Evolutionary conservation across 1,140 invertebrate species (phyloP).

Genomic region (Drosophila pectinifera): DNA sequence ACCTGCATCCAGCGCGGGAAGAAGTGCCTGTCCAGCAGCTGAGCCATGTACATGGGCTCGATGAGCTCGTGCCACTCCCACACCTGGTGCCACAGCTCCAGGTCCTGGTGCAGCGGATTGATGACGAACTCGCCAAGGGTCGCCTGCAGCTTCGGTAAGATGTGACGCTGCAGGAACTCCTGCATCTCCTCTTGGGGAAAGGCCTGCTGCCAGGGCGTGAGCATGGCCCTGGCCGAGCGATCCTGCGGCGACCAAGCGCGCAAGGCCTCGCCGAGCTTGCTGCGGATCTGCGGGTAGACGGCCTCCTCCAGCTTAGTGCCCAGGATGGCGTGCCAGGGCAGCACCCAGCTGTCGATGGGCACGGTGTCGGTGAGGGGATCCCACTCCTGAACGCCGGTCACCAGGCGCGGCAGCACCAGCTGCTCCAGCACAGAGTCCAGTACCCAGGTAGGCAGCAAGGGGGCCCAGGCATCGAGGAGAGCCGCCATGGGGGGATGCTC

Average conservation of each 20-base stretch:
- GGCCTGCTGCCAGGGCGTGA: conserved; percentile 96
- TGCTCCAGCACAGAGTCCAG: conserved; percentile 93
- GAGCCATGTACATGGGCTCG: conserved; percentile 89
- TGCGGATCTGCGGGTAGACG: conserved; percentile 96
- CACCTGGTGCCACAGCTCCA: conserved; percentile 93
- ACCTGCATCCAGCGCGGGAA: conserved; percentile 94
- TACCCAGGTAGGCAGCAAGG: conserved; percentile 93
- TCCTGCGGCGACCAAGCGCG: conserved; percentile 97
- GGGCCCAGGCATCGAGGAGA: conserved; percentile 93
- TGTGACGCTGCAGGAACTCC: conserved; percentile 94
- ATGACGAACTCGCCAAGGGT: conserved; percentile 91
- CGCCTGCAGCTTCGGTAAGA: conserved; percentile 94
- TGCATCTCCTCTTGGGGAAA: conserved; percentile 93
- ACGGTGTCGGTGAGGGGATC: conserved; percentile 97
- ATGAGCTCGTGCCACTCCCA: conserved; percentile 94
- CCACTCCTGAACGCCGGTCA: conserved; percentile 94
- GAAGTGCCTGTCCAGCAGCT: conserved; percentile 92
- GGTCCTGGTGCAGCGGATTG: conserved; percentile 93
- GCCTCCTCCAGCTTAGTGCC: conserved; percentile 89
- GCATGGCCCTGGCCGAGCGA: conserved; percentile 95
- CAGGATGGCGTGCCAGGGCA: conserved; percentile 91
- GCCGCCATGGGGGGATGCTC: conserved; percentile 91
- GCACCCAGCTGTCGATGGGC: conserved; percentile 98
- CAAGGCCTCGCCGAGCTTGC: conserved; percentile 95
- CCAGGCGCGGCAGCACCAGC: conserved; percentile 91